Conservation (phyloP, 37 sponge, comb jelly and placozoan genomes). For the Bolinopsis microptera region DNA sequence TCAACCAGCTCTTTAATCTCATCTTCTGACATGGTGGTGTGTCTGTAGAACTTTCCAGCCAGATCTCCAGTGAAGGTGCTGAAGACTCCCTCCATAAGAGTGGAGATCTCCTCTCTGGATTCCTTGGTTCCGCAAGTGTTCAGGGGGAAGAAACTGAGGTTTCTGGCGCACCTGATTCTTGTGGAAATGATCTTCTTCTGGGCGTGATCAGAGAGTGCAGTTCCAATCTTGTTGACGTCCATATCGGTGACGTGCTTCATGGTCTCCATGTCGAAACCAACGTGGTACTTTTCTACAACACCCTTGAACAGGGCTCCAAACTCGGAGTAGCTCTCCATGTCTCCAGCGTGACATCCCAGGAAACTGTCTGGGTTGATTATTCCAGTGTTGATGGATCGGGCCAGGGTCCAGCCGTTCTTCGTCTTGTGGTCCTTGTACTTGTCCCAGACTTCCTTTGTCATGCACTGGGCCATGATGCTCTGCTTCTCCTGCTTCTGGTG, state of each 20-base stretch:
- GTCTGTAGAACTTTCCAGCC: constrained; percentile 69
- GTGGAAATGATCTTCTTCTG: constrained; percentile 71
- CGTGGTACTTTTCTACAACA: constrained; percentile 72
- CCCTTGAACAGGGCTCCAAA: constrained; percentile 69
- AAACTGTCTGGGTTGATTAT: constrained; percentile 57
- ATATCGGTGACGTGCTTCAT: constrained; percentile 69
- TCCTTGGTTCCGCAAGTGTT: constrained; percentile 71
- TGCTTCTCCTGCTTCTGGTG: constrained; percentile 54
- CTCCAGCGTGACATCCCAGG: constrained; percentile 78
- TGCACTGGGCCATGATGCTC: constrained; percentile 68
- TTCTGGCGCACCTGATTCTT: constrained; percentile 72
- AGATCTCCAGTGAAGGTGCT: constrained; percentile 69
- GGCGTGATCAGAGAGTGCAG: constrained; percentile 59
- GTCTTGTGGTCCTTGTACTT: constrained; percentile 68
- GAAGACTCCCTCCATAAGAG: constrained; percentile 71
- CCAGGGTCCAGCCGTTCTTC: constrained; percentile 72
- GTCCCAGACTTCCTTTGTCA: constrained; percentile 73
- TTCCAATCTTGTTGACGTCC: constrained; percentile 68
- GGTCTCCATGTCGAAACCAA: constrained; percentile 69
- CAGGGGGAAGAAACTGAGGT: constrained; percentile 71
- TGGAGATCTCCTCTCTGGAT: constrained; percentile 67
- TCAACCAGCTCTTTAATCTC: constrained; percentile 71
- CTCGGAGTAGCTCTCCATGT: constrained; percentile 70
- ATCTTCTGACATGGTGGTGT: constrained; percentile 70
- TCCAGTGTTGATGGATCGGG: constrained; percentile 78